phyloP scores from a whole-genome alignment of 2,113 vertebrate genomes.

The Trichechus manatus region DNA sequence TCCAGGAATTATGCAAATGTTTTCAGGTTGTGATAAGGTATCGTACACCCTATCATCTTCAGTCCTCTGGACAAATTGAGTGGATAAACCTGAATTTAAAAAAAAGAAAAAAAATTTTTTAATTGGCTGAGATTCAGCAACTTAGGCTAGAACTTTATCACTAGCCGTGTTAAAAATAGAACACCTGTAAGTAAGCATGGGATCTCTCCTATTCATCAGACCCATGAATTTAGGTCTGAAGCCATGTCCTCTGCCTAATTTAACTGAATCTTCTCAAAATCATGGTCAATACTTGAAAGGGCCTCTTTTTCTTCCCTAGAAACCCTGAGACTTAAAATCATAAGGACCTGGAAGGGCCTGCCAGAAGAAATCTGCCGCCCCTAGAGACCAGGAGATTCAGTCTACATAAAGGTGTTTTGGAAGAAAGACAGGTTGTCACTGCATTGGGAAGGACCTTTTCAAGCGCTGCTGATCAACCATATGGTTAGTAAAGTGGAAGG shows the following conservation, averaged over 20 bases:
- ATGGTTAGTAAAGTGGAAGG: too few relatives aligned
- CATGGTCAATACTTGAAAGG: background rate
- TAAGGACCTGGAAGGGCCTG: background rate
- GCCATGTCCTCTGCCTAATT: background rate
- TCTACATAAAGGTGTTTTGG: background rate
- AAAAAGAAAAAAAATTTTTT: too few relatives aligned
- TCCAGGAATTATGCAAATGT: background rate
- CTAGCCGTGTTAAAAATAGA: too few relatives aligned
- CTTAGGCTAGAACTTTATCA: too few relatives aligned
- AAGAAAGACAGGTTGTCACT: background rate
- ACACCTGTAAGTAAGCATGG: too few relatives aligned
- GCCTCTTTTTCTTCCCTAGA: background rate
- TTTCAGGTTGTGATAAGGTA: background rate
- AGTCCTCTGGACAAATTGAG: background rate
- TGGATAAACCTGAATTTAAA: background rate
- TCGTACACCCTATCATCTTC: background rate
- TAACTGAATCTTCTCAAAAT: background rate
- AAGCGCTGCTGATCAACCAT: too few relatives aligned
- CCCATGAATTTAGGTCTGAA: background rate
- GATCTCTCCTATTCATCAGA: too few relatives aligned
- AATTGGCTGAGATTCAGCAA: constrained; percentile 22
- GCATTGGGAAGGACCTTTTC: background rate
- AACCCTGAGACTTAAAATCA: background rate
- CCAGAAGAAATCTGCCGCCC: too few relatives aligned
- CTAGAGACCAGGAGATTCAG: background rate